These are phyloP conservation scores for Ictidomys tridecemlineatus DNA, from an alignment of 2,113 vertebrate species.

Conservation along the genomic window DNA sequence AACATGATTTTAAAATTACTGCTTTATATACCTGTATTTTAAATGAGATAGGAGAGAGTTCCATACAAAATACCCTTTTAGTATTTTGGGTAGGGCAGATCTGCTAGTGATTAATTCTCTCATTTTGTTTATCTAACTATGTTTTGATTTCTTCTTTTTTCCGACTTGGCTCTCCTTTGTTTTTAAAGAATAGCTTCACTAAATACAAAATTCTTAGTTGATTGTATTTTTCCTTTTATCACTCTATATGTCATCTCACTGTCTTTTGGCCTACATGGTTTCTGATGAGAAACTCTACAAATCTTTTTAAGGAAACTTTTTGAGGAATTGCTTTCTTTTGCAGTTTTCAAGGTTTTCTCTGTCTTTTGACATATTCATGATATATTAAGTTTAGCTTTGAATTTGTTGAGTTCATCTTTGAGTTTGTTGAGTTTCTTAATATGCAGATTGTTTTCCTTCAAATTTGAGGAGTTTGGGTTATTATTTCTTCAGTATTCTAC, in stretches of 20 bases:
- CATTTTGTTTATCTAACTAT: slow-evolving; percentile 20
- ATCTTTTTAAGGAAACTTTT: slow-evolving; percentile 8
- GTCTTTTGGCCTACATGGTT: too few species aligned
- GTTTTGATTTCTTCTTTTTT: neutral
- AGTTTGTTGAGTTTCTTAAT: neutral
- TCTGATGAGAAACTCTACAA: neutral
- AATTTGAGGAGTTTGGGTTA: neutral
- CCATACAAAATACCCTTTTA: neutral
- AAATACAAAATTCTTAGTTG: neutral
- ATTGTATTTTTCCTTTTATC: too few species aligned
- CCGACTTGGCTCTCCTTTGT: neutral
- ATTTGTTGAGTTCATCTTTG: slow-evolving; percentile 1
- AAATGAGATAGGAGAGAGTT: neutral
- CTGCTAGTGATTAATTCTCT: neutral
- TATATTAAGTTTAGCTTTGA: neutral
- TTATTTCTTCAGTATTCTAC: slow-evolving; percentile 31
- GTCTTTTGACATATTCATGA: neutral
- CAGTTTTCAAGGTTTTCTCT: neutral
- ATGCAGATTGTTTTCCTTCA: neutral
- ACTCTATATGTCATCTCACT: too few species aligned
- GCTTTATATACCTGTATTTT: slow-evolving; percentile 2
- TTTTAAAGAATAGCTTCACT: slow-evolving; percentile 23
- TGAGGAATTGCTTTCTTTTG: slow-evolving; percentile 12
- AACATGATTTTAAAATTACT: neutral
- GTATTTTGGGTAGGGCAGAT: neutral